Conservation (phyloP, 2,113 vertebrate genomes). For the Scomber japonicus region DNA sequence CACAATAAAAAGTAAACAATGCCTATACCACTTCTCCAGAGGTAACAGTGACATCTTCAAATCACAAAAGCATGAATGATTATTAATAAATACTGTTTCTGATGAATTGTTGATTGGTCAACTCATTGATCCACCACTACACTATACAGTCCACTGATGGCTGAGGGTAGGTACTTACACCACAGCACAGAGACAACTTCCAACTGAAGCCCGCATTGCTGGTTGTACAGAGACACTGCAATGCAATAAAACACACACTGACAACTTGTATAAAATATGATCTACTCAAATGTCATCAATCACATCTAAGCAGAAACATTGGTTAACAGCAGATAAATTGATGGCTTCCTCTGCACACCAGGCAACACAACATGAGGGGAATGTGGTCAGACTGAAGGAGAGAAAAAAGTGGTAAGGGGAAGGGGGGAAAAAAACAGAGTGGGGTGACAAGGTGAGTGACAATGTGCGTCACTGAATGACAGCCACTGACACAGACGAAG, state of each 20-base stretch:
- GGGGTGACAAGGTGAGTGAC: slow-evolving; percentile 47
- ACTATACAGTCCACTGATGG: neutral
- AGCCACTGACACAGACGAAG: slow-evolving; percentile 2
- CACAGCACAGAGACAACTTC: neutral
- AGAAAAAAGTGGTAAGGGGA: slow-evolving; percentile 2
- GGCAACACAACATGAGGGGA: slow-evolving; percentile 3
- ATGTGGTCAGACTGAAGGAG: neutral
- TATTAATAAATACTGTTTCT: neutral
- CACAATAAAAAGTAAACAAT: no score
- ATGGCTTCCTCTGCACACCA: slow-evolving; percentile 39
- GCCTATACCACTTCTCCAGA: no score
- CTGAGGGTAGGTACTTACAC: neutral
- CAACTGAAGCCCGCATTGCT: neutral
- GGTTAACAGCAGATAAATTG: slow-evolving; percentile 38
- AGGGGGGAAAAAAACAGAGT: neutral
- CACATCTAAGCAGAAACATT: slow-evolving; percentile 30
- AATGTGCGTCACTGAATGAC: slow-evolving; percentile 42
- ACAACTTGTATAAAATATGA: slow-evolving; percentile 37
- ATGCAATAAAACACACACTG: slow-evolving; percentile 34
- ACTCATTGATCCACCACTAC: neutral
- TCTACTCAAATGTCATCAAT: slow-evolving; percentile 41
- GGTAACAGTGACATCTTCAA: neutral
- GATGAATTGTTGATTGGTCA: neutral
- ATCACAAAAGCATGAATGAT: neutral
- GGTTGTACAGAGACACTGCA: slow-evolving; percentile 28